A percentile compares a stretch with the other conserved stretches of the same genome.
Conservation (phyloP, 2,797 vertebrate species). For the Pseudochirops cupreus region DNA sequence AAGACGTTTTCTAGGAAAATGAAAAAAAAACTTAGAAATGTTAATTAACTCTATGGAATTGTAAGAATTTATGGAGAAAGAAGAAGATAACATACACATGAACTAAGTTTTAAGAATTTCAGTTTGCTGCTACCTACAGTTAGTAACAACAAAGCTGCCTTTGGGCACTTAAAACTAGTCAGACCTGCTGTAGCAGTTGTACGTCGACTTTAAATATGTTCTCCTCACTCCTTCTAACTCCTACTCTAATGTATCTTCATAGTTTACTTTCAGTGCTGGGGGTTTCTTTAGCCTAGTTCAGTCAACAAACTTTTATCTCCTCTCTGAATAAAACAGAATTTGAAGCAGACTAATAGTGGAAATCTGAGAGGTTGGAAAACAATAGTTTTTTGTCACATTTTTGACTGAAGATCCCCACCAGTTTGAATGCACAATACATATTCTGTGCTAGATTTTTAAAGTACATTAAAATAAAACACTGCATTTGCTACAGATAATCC, state of each 20-base stretch:
- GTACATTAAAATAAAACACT: slow-evolving; percentile 6
- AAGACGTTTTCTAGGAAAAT: slow-evolving; percentile 38
- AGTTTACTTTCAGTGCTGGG: slow-evolving; percentile 79
- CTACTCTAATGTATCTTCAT: slow-evolving; percentile 84
- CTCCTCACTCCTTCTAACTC: slow-evolving; percentile 81
- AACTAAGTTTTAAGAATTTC: slow-evolving; percentile 79
- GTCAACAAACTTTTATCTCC: slow-evolving; percentile 56
- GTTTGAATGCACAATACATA: not conserved
- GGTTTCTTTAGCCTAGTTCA: slow-evolving; percentile 70
- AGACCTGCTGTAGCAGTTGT: slow-evolving; percentile 88
- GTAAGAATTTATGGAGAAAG: slow-evolving; percentile 59
- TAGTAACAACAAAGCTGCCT: slow-evolving; percentile 85
- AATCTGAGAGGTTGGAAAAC: not conserved
- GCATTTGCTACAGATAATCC: slow-evolving; percentile 17
- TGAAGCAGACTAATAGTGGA: slow-evolving; percentile 16
- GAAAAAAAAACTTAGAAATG: slow-evolving; percentile 60
- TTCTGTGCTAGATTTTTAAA: not conserved
- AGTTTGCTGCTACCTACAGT: slow-evolving; percentile 83
- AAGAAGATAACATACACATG: slow-evolving; percentile 72
- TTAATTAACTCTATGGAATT: slow-evolving; percentile 59
- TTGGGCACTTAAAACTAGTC: slow-evolving; percentile 88
- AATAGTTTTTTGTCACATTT: slow-evolving; percentile 7
- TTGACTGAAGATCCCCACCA: slow-evolving; percentile 10
- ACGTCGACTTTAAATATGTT: slow-evolving; percentile 80
- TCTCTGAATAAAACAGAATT: slow-evolving; percentile 16